Base-by-base conservation (phyloP, 2,797 vertebrate genomes). In the Poeciliopsis presidionis region DNA sequence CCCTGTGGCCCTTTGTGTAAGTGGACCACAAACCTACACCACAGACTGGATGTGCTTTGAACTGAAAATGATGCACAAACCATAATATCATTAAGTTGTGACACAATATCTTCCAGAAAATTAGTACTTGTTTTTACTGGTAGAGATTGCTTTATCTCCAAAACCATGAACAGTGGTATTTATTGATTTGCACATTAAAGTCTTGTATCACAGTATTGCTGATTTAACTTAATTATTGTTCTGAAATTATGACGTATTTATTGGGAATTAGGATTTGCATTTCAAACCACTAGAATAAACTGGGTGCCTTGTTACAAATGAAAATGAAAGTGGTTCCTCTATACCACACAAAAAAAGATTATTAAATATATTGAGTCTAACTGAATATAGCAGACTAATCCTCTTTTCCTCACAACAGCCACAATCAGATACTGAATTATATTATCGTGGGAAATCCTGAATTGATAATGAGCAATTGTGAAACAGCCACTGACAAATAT, bases 51-150 rank as follows among this genome's bases (percentile, higher is more conserved):
- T 69, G 55, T 59, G 73, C 65, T 87, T 57, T 65, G 46, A 85
- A 80, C 33, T 70, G 77, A 81, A 65, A 76, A 78, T 84, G 49
- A 80, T 73, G 86, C 73, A 80, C 45, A 78, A 73, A 79, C 55
- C 49, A 67, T 84, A 82, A 74, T 49, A 71, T 55, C 5, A 80
- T 69, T 69, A 41, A 41, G 65, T 77, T 83, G 69, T 82, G 77
- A 82, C 41, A 80, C 61, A 82, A 53, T 28, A 57, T 77, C 49
- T 75, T 84, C 81, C 79, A 81, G 43, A 65, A 55, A 8, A 78
- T n/a, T 49, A 16, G 85, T 80, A 16, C 71, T 77, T 71, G 73
- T 7, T 77, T 41, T 84, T 79, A 79, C 80, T 75, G 59, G 28
- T 53, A 49, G 22, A 7, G 1, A 73, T 20, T 39, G 55, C 80